phyloP scores from a whole-genome alignment of 2,888 invertebrate species.

The Xylophagus ater region DNA sequence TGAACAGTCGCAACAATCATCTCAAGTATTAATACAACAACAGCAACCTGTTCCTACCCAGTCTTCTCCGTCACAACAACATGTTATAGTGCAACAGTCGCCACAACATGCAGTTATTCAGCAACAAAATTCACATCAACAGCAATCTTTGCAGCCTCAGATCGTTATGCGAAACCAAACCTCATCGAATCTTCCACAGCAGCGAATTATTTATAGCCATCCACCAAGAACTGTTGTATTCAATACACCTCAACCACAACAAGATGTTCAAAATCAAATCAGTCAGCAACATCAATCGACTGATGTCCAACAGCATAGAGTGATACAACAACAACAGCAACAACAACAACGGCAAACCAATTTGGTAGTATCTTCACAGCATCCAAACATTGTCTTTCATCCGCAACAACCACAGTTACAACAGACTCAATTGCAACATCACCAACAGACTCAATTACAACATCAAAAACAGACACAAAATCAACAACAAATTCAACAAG shows the following conservation, averaged over 20 bases:
- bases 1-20: neutral
- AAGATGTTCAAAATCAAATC: slow-evolving; percentile 8
- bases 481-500: slow-evolving; percentile 15
- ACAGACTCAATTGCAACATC: slow-evolving; percentile 17
- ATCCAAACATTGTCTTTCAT: slow-evolving; percentile 16
- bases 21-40: slow-evolving; percentile 11
- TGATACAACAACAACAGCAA: slow-evolving; percentile 17
- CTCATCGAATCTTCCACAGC: slow-evolving; percentile 8
- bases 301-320: slow-evolving; percentile 24
- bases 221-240: slow-evolving; percentile 12
- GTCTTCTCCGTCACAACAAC: neutral
- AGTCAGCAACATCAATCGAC: slow-evolving; percentile 20
- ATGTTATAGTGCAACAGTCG: slow-evolving; percentile 13
- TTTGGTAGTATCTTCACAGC: slow-evolving; percentile 16
- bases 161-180: slow-evolving; percentile 33
- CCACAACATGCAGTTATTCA: slow-evolving; percentile 14
- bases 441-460: slow-evolving; percentile 16
- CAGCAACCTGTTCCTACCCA: slow-evolving; percentile 20
- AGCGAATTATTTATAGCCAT: slow-evolving; percentile 28
- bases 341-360: slow-evolving; percentile 15
- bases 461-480: slow-evolving; percentile 17
- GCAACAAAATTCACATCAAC: slow-evolving; percentile 13
- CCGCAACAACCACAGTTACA: slow-evolving; percentile 19
- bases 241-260: slow-evolving; percentile 10
- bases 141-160: slow-evolving; percentile 30